Conservation (phyloP, 1,140 invertebrate genomes). For the Chrysoperla carnea region DNA sequence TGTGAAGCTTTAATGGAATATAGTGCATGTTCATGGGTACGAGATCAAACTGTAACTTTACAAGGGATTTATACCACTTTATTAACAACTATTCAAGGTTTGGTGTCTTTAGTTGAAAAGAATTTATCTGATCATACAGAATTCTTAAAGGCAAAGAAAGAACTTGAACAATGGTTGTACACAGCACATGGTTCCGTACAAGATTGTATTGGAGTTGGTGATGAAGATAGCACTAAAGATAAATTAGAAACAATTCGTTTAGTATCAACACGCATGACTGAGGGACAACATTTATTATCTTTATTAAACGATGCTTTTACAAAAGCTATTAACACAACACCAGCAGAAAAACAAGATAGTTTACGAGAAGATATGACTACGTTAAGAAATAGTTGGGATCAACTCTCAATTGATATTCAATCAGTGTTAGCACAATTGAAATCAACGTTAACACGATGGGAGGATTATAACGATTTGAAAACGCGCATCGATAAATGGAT, state of each 20-base stretch:
- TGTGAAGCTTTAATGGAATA: conserved; percentile 75
- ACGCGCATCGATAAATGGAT: conserved; percentile 53
- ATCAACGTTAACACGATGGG: conserved; percentile 57
- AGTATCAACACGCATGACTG: conserved; percentile 55
- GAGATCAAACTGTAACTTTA: conserved; percentile 69
- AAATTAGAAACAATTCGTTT: conserved; percentile 62
- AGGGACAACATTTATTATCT: conserved; percentile 70
- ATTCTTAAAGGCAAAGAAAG: conserved; percentile 67
- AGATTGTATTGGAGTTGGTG: conserved; percentile 64
- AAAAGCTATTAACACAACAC: conserved; percentile 64
- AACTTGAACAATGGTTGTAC: conserved; percentile 64
- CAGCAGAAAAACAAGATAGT: conserved; percentile 59
- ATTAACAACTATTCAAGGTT: conserved; percentile 54
- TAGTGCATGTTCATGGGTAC: conserved; percentile 60
- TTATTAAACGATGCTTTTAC: conserved; percentile 67
- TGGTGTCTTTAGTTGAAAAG: conserved; percentile 71
- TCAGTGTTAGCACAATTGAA: conserved; percentile 60
- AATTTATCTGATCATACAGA: conserved; percentile 77
- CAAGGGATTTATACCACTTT: conserved; percentile 64
- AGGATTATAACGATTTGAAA: conserved; percentile 58
- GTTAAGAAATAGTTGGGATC: conserved; percentile 64
- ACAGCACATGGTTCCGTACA: conserved; percentile 59
- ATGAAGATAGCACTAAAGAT: conserved; percentile 57
- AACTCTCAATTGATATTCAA: conserved; percentile 62
- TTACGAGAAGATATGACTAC: conserved; percentile 54